Base-by-base conservation (phyloP, 2,113 vertebrate species). In the Poecilia latipinna region DNA sequence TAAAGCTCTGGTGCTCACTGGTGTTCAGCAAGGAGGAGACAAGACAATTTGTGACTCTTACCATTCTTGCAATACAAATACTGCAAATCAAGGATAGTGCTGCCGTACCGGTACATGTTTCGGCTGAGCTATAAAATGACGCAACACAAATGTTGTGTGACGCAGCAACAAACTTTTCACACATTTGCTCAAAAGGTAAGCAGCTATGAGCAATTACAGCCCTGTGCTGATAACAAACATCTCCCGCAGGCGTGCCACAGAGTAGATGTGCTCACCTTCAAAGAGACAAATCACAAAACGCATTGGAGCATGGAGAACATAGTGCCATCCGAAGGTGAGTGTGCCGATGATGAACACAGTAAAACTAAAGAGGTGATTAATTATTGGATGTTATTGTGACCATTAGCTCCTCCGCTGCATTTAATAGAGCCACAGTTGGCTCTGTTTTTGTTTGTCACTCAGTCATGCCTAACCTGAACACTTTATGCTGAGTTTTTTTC, bases 261-360 rank as follows among this genome's bases (percentile, higher is more conserved):
- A 72, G 65, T 92, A 61, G 90, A 94, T 71, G 91, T 90, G 51
- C 88, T 94, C 82, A 90, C 75, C 48, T 95, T 94, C 80, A 90
- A 89, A 63, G 90, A 93, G 93, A 90, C 88, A 64, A 86, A 89
- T 61, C 68, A 91, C 78, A 91, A 90, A 61, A 91, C 92, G 85
- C 82, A 90, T 60, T 94, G 94, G 94, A 93, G 68, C 0, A 87
- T 94, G 89, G 93, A 95, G 84, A 95, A 92, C 86, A 77, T 85
- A 66, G 93, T 91, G 72, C 90, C 77, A 65, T 93, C 91, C 61
- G 73, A 72, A 90, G 92, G 91, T 94, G 63, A 94, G 92, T 78
- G 70, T 78, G 71, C 72, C 72, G 78, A 85, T 86, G 85, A 86
- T 78, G 72, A 85, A 77, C 89, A 78, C 80, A 86, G 78, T 84